Evolutionary conservation across 2,888 invertebrate species (phyloP).

Genomic region (Aporophyla nigra): DNA sequence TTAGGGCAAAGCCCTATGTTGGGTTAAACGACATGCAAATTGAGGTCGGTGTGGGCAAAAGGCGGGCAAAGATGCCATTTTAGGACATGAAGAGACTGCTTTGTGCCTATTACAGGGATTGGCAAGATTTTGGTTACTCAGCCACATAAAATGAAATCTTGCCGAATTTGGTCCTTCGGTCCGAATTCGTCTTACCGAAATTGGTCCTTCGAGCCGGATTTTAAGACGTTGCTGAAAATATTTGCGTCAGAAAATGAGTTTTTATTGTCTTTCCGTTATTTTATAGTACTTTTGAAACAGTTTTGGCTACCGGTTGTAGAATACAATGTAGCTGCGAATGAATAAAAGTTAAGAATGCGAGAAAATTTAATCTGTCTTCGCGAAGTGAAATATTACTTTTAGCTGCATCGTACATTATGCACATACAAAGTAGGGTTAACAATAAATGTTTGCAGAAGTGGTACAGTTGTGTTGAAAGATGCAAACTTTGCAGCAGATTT

Average conservation of each 20-base stretch:
- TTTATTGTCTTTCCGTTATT: slow-evolving; percentile 30
- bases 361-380: slow-evolving; percentile 38
- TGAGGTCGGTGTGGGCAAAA: slow-evolving; percentile 40
- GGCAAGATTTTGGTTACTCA: slow-evolving; percentile 39
- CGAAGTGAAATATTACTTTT: slow-evolving; percentile 43
- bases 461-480: neutral
- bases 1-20: slow-evolving; percentile 21
- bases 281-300: slow-evolving; percentile 26
- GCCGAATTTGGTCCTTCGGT: slow-evolving; percentile 26
- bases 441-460: slow-evolving; percentile 7
- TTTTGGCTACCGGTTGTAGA: neutral
- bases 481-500: neutral
- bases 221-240: slow-evolving; percentile 26
- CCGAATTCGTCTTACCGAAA: slow-evolving; percentile 29
- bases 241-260: slow-evolving; percentile 22
- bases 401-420: neutral
- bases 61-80: slow-evolving; percentile 44
- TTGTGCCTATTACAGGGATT: slow-evolving; percentile 27
- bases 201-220: slow-evolving; percentile 30
- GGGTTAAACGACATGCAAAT: slow-evolving; percentile 56
- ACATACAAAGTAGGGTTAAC: slow-evolving; percentile 2
- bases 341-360: slow-evolving; percentile 27
- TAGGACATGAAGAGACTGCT: slow-evolving; percentile 38
- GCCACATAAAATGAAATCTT: slow-evolving; percentile 45
- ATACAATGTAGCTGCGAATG: slow-evolving; percentile 33